phyloP scores from a whole-genome alignment of 2,888 invertebrate species.

The Fragum fragum region DNA sequence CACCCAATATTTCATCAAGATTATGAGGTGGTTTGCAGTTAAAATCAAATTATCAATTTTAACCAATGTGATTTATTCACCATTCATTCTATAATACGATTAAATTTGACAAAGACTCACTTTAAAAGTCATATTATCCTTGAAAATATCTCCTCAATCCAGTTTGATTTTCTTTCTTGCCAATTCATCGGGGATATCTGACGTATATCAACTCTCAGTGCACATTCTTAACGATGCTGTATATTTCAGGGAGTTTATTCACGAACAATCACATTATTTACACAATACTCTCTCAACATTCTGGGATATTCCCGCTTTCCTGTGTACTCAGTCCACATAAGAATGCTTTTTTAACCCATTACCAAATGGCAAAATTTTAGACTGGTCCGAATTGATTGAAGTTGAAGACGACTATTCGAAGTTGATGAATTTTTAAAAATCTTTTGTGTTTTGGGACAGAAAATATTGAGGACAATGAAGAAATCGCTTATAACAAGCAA shows the following conservation, averaged over 20 bases:
- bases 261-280: not conserved
- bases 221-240: not conserved
- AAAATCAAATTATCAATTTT: not conserved
- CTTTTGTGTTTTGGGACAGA: too few relatives aligned
- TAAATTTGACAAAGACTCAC: conserved; percentile 4
- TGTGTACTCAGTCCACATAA: too few relatives aligned
- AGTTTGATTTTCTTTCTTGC: conserved; percentile 1
- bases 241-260: not conserved
- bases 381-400: too few relatives aligned
- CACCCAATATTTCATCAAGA: too few relatives aligned
- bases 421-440: too few relatives aligned
- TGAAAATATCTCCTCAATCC: not conserved
- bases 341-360: too few relatives aligned
- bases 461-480: too few relatives aligned
- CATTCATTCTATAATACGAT: conserved; percentile 1
- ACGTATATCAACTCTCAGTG: not conserved
- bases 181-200: conserved; percentile 8
- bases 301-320: too few relatives aligned
- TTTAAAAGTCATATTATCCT: not conserved
- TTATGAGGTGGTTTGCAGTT: not conserved
- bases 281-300: too few relatives aligned
- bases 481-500: too few relatives aligned
- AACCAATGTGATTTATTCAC: conserved; percentile 3
- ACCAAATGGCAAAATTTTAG: too few relatives aligned
- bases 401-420: too few relatives aligned